These are phyloP conservation scores for Gymnosoma rotundatum DNA, from an alignment of 2,888 invertebrate genomes.

Conservation along the genomic window DNA sequence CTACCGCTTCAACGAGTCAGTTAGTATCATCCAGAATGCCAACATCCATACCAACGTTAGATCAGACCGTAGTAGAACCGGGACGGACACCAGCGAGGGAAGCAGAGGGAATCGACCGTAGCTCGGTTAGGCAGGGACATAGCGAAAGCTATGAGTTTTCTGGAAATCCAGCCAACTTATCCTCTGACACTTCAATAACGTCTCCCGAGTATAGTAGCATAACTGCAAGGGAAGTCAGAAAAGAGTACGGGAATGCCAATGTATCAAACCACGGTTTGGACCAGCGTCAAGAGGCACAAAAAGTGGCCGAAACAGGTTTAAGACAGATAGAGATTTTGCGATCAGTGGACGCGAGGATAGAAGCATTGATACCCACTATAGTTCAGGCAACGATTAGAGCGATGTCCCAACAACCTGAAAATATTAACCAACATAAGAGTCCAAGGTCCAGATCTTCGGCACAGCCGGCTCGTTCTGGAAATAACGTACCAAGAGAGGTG, in stretches of 20 bases:
- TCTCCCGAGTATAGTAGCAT: constrained; percentile 1
- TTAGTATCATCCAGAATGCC: not conserved
- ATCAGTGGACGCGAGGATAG: not conserved
- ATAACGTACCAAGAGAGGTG: not conserved
- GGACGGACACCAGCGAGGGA: not conserved
- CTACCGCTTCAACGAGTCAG: not conserved
- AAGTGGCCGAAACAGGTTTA: not conserved
- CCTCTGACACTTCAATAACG: not conserved
- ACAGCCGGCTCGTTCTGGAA: too few relatives aligned
- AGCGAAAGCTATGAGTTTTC: not conserved
- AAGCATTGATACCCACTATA: not conserved
- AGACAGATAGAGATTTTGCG: not conserved
- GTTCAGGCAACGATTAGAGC: not conserved
- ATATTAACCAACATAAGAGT: not conserved
- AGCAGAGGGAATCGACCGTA: too few relatives aligned
- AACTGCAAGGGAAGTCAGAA: not conserved
- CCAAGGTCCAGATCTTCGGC: too few relatives aligned
- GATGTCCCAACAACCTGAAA: not conserved
- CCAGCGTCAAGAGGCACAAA: not conserved
- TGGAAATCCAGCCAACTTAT: not conserved
- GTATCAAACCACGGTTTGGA: not conserved
- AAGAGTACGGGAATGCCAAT: not conserved
- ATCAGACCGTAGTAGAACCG: not conserved
- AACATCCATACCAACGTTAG: too few relatives aligned
- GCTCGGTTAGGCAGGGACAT: not conserved